phyloP scores from a whole-genome alignment of 2,113 vertebrate genomes.

The Bubo bubo region DNA sequence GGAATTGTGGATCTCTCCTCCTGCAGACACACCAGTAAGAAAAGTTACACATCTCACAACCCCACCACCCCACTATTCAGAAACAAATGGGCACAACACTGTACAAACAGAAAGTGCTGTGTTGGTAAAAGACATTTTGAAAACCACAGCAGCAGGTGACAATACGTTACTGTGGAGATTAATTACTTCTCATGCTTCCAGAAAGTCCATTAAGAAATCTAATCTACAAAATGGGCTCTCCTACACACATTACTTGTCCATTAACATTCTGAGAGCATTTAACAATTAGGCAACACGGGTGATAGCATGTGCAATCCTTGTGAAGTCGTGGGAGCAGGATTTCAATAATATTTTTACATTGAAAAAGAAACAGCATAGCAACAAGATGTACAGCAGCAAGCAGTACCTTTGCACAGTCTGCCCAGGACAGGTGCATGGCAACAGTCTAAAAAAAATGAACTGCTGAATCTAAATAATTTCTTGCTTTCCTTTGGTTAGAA shows the following conservation, averaged over 20 bases:
- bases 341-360: background rate
- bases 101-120: background rate
- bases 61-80: accelerated
- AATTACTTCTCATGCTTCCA: slow-evolving; percentile 24
- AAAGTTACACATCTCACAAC: background rate
- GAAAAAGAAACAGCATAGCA: background rate
- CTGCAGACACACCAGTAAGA: background rate
- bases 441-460: background rate
- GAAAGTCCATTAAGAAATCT: slow-evolving; percentile 64
- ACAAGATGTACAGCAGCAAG: background rate
- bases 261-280: slow-evolving; percentile 19
- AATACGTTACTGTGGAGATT: background rate
- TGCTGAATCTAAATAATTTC: background rate
- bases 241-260: slow-evolving; percentile 10
- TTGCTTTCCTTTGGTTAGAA: background rate
- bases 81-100: background rate
- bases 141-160: background rate
- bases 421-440: background rate
- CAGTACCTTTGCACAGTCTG: background rate
- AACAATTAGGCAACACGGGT: background rate
- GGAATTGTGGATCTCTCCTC: background rate
- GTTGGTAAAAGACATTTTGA: background rate
- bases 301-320: background rate
- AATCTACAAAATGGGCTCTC: slow-evolving; percentile 42
- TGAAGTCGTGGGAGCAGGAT: background rate